phyloP scores from a whole-genome alignment of 1,140 invertebrate genomes.

The Eriocheir sinensis region DNA sequence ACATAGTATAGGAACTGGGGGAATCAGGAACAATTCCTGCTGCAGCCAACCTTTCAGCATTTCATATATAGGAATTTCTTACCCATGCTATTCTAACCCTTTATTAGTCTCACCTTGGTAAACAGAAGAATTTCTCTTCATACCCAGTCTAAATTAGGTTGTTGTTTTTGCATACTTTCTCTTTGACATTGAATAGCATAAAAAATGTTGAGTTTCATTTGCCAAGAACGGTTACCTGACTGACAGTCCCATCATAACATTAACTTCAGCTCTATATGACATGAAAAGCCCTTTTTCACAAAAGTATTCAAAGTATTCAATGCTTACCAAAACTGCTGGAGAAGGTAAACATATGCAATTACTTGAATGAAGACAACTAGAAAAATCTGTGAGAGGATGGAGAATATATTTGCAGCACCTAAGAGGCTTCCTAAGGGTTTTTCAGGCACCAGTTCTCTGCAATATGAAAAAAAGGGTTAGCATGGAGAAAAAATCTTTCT shows the following conservation, averaged over 20 bases:
- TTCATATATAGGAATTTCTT: no score
- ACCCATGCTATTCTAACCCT: no score
- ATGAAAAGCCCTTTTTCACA: not conserved
- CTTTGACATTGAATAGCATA: no score
- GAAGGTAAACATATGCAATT: conserved; percentile 74
- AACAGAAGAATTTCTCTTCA: not conserved
- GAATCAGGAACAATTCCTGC: no score
- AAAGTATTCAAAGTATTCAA: not conserved
- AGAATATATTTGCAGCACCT: conserved; percentile 83
- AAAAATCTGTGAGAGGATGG: conserved; percentile 87
- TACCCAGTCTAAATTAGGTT: no score
- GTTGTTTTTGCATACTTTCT: no score
- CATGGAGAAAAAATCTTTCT: no score
- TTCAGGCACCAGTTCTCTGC: conserved; percentile 84
- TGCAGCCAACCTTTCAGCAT: no score
- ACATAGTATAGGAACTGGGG: no score
- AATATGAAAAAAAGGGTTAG: conserved; percentile 84
- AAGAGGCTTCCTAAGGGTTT: conserved; percentile 86
- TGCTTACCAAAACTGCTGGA: conserved; percentile 79
- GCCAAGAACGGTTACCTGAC: no score
- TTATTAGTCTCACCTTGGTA: no score
- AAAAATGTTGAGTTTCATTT: no score
- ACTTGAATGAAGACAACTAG: conserved; percentile 82
- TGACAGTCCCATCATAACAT: not conserved
- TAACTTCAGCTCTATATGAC: not conserved